Conservation (phyloP, 2,888 invertebrate genomes). For the Hydrotaea cyrtoneurina region DNA sequence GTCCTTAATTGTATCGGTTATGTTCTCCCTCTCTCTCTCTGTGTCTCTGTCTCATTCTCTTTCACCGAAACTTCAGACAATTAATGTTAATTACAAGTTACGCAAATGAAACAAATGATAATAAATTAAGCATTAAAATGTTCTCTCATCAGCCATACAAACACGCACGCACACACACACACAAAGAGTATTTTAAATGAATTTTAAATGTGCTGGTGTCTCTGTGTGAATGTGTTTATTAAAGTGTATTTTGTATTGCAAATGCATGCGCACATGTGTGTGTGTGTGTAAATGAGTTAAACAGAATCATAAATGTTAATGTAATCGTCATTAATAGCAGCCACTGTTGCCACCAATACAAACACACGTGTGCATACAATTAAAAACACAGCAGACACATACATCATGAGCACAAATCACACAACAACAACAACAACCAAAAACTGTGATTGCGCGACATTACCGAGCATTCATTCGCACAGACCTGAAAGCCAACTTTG, state of each 20-base stretch:
- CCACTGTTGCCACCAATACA: conserved; percentile 17
- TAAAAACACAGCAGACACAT: background rate
- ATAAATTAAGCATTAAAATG: conserved; percentile 53
- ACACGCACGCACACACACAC: background rate
- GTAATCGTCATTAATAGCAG: conserved; percentile 51
- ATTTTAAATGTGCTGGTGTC: conserved; percentile 17
- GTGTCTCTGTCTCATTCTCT: background rate
- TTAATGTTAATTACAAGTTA: conserved; percentile 55
- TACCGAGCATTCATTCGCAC: background rate
- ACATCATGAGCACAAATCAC: background rate
- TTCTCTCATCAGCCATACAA: background rate
- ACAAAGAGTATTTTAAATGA: conserved; percentile 12
- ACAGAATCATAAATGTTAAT: conserved; percentile 53
- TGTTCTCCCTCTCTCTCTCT: background rate
- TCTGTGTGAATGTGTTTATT: background rate
- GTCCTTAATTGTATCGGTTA: conserved; percentile 12
- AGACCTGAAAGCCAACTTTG: background rate
- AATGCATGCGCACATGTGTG: conserved; percentile 1
- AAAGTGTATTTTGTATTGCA: conserved; percentile 21
- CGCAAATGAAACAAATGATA: conserved; percentile 32
- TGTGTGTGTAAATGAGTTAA: conserved; percentile 1
- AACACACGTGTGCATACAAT: conserved; percentile 8
- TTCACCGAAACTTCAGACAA: conserved; percentile 8
- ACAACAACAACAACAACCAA: too few species aligned
- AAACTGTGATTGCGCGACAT: conserved; percentile 44